Base-by-base conservation (phyloP, 2,797 vertebrate species). In the Capromys pilorides region DNA sequence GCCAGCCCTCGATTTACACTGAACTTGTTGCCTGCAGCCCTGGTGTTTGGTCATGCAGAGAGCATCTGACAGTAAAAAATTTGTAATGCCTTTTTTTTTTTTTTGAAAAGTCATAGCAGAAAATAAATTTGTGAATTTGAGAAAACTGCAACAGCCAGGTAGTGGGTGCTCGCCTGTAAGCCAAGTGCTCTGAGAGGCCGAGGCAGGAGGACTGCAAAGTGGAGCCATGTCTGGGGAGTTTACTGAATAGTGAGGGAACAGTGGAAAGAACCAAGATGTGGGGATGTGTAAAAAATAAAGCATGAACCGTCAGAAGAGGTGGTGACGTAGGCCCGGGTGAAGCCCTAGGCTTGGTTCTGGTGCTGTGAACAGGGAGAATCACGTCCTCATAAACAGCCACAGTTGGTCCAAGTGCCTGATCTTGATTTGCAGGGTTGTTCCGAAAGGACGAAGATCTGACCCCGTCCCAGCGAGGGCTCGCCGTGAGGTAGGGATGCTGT, bases 371-470 rank as follows among this genome's bases (percentile, higher is more conserved):
- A 24, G 79, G 77, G 19, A 22, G 26, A 67, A 24, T 21, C 0
- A 2, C 13, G 0, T 77, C 84, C 33, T 61, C 6, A 19, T 28
- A 73, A 69, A 85, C 45, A 36, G 18, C 3, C 10, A 0, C 86
- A 12, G 26, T n/a, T 93, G 79, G 81, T 39, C 28, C 22, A 31
- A 1, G 2, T 73, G 4, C 62, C 95, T 87, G 7, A 96, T 93
- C 98, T 90, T 93, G 36, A 51, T 97, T 93, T 95, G 13, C 94
- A 99, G 99, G 99, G 96, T 98, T 99, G 98, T 98, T 98, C 94
- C 98, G 99, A 95, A 99, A 99, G 95, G 99, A 99, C 57, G 99
- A 99, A 93, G 98, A 99, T 33, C 98, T 99, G 96, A 99, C 98
- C 5, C 98, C 99, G 0, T 98, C 99, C 54, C 99, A 99, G 98